A percentile compares a stretch with the other conserved stretches of the same genome.
phyloP scores from a whole-genome alignment of 2,113 vertebrate genomes.

The Rhipidura dahli region DNA sequence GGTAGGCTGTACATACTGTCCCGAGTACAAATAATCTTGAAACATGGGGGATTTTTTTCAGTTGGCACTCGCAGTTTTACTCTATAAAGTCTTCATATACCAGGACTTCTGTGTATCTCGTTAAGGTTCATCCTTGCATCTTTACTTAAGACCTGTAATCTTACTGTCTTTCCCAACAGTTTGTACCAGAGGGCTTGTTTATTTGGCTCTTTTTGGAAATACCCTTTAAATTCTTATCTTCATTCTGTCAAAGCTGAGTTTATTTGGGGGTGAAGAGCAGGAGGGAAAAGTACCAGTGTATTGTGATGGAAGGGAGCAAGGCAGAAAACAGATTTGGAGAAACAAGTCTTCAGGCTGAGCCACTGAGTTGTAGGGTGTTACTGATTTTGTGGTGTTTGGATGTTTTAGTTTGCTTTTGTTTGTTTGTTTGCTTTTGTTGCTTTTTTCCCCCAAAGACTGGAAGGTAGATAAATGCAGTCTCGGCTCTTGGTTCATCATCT shows the following conservation, averaged over 20 bases:
- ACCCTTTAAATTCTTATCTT: background rate
- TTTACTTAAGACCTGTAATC: background rate
- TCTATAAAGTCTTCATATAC: background rate
- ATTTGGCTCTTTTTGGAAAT: background rate
- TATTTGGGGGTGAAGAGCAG: background rate
- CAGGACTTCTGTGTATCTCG: background rate
- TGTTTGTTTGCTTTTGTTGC: background rate
- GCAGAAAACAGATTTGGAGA: background rate
- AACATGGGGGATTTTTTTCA: accelerated
- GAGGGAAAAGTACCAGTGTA: background rate
- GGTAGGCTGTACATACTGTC: background rate
- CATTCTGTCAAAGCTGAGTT: background rate
- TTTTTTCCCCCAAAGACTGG: background rate
- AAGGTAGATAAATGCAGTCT: background rate
- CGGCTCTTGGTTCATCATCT: background rate
- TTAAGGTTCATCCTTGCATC: background rate
- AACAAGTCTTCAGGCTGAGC: background rate
- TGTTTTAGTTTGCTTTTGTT: background rate
- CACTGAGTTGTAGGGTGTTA: background rate
- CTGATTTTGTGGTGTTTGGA: background rate
- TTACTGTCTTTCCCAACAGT: background rate
- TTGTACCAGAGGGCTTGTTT: background rate
- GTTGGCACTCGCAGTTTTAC: background rate
- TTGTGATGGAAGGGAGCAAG: background rate
- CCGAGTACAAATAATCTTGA: background rate